Evolutionary conservation across 2,888 invertebrate species (phyloP).

Genomic region (Alitta virens): DNA sequence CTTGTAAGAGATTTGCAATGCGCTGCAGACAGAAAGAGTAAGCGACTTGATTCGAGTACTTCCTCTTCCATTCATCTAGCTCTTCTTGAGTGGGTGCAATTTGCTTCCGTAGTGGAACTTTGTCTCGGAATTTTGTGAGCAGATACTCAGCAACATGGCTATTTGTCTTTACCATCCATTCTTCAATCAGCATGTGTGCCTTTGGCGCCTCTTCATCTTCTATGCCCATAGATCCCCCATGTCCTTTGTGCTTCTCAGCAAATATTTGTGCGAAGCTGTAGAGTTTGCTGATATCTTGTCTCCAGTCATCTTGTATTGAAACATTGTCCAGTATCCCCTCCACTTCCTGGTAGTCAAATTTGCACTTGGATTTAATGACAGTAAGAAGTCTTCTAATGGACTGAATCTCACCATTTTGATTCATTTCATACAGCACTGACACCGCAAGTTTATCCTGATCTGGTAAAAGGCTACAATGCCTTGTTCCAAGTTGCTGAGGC

Average conservation of each 20-base stretch:
- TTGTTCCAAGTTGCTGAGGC: conserved; percentile 16
- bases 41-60: background rate
- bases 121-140: background rate
- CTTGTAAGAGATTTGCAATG: too few relatives aligned
- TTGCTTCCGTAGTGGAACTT: background rate
- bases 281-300: too few relatives aligned
- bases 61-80: background rate
- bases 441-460: conserved; percentile 19
- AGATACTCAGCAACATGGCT: conserved; percentile 1
- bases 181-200: conserved; percentile 16
- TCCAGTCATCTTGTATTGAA: background rate
- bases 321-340: background rate
- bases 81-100: background rate
- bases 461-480: conserved; percentile 21
- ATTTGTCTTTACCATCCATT: conserved; percentile 13
- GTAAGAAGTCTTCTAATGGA: background rate
- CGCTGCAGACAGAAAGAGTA: background rate
- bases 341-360: conserved; percentile 80
- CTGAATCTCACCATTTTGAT: background rate
- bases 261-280: too few relatives aligned
- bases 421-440: conserved; percentile 18
- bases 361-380: background rate
- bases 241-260: background rate
- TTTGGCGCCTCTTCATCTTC: background rate
- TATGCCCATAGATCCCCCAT: background rate